Conservation (phyloP, 2,888 invertebrate species). For the Cyaniris semiargus region DNA sequence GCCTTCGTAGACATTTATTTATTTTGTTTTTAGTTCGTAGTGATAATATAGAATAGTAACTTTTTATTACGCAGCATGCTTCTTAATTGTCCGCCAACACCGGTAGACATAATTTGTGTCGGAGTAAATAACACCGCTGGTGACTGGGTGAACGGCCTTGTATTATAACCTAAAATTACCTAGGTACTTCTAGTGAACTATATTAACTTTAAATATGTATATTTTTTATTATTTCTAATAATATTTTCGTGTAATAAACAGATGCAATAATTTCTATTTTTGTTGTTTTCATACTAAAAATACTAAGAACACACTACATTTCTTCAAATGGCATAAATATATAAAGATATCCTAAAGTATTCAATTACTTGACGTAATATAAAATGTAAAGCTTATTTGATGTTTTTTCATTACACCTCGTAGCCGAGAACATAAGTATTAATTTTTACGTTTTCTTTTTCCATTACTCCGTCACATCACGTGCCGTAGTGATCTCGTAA, state of each 20-base stretch:
- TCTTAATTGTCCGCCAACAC: slow-evolving; percentile 18
- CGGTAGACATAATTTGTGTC: slow-evolving; percentile 13
- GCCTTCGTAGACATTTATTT: slow-evolving; percentile 15
- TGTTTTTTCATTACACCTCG: not conserved
- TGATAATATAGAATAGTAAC: slow-evolving; percentile 8
- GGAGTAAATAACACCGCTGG: slow-evolving; percentile 20
- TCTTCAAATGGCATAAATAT: not conserved
- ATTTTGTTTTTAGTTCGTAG: slow-evolving; percentile 2
- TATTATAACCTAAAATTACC: slow-evolving; percentile 27
- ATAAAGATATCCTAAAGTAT: not conserved
- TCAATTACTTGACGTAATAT: not conserved
- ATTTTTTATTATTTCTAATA: slow-evolving; percentile 19
- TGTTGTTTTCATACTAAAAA: not conserved
- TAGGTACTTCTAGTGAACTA: slow-evolving; percentile 23
- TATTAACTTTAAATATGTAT: slow-evolving; percentile 27
- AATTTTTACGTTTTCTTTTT: slow-evolving; percentile 21
- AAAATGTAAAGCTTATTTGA: not conserved
- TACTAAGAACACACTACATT: not conserved
- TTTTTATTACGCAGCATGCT: slow-evolving; percentile 21
- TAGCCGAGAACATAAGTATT: not conserved
- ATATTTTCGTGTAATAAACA: slow-evolving; percentile 22
- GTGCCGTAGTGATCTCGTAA: slow-evolving; percentile 18
- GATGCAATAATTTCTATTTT: slow-evolving; percentile 16
- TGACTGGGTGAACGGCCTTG: slow-evolving; percentile 31
- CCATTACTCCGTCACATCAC: not conserved